Conservation (phyloP, 2,888 invertebrate genomes). For the Stenchaetothrips biformis region DNA sequence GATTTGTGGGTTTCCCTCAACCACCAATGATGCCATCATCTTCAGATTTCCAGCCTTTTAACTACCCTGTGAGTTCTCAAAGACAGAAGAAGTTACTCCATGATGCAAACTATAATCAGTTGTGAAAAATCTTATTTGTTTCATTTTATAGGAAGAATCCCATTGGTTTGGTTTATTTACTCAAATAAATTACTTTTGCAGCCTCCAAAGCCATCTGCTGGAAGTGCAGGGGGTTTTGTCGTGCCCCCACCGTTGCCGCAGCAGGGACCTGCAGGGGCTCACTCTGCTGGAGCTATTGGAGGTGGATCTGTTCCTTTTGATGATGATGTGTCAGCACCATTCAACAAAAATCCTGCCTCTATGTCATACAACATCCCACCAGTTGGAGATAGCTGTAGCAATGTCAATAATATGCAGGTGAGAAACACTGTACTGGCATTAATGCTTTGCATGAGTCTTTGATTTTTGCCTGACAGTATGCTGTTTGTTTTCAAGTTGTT, state of each 20-base stretch:
- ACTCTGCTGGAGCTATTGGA: conserved; percentile 44
- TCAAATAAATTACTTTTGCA: conserved; percentile 26
- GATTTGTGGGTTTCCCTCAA: conserved; percentile 76
- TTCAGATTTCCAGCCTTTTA: conserved; percentile 56
- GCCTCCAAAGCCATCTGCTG: conserved; percentile 32
- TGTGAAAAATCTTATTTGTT: not conserved
- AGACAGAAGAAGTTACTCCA: too few relatives aligned
- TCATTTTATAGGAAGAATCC: not conserved
- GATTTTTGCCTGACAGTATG: too few relatives aligned
- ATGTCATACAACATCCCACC: conserved; percentile 67
- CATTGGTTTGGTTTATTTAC: not conserved
- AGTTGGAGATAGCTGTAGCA: conserved; percentile 45
- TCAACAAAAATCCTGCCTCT: conserved; percentile 42
- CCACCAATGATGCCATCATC: conserved; percentile 60
- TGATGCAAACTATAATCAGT: conserved; percentile 8
- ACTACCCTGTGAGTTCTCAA: conserved; percentile 55
- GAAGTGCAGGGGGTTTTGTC: conserved; percentile 37
- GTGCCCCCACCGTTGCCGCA: conserved; percentile 34
- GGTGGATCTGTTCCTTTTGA: conserved; percentile 48
- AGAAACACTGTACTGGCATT: not conserved
- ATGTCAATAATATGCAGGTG: conserved; percentile 38
- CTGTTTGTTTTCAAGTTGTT: too few relatives aligned
- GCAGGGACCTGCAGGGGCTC: conserved; percentile 13
- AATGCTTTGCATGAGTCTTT: too few relatives aligned
- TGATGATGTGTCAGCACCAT: conserved; percentile 40